Base-by-base conservation (phyloP, 2,888 invertebrate genomes). In the Scaptomyza polygonia region DNA sequence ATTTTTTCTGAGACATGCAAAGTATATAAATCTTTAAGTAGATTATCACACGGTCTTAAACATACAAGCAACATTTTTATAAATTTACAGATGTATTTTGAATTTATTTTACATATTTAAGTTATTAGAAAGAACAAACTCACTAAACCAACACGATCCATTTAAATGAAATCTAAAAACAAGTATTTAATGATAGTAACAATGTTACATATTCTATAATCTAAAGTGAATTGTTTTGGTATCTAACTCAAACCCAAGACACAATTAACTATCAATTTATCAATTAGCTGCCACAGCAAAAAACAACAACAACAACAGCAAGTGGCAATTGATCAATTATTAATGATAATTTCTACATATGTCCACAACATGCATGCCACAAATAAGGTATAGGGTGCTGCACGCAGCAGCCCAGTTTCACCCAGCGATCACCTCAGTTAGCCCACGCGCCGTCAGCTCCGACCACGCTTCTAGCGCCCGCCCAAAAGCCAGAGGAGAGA, bases 391-490 rank as follows among this genome's bases (percentile, higher is more conserved):
- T 14, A 56, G 63, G 63, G 53, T 77, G 77, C 59, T 67, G 77
- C 39, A 40, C 47, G 34, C 6, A 36, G 7, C 55, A 40, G 55
- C 34, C 67, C 39, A 45, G 43, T 27, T 48, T 48, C 66, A 52
- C 40, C 58, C 62, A 62, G 25, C 29, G 45, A 49, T 67, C 58
- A 59, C 58, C 49, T 62, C 61, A 57, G 34, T 53, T 51, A 21
- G 57, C 30, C 67, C 85, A 76, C 79, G 55, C 66, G 79, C 70
- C 68, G 66, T 54, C 34, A 32, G 48, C 40, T 45, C 39, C 67
- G 62, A 42, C 18, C 87, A 76, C 82, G 53, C 82, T 76, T 78
- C 40, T 54, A 67, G 67, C 87, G 87, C 49, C 65, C 70, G 79
- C 30, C 67, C 56, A 67, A 61, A 61, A 16, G 25, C 74, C 72